A percentile compares a stretch with the other conserved stretches of the same genome.
Conservation (phyloP, 2,797 vertebrate species). For the Cyprinodon diabolis region DNA sequence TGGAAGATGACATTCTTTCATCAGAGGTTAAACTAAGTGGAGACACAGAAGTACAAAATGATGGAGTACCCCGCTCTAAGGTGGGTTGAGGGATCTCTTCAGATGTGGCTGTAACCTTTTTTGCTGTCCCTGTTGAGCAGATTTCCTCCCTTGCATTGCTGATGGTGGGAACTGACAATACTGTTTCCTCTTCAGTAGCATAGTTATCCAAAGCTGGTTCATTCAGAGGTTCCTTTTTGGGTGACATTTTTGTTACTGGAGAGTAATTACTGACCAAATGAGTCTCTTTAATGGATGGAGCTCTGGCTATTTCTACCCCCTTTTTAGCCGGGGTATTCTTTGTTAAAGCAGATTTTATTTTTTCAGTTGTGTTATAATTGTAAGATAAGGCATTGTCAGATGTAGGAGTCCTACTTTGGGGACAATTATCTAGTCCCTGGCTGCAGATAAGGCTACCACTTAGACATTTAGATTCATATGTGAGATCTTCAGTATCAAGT, state of each 20-base stretch:
- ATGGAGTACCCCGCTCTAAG: slow-evolving; percentile 20
- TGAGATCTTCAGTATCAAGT: slow-evolving; percentile 28
- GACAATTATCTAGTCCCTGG: slow-evolving; percentile 50
- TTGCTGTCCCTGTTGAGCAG: slow-evolving; percentile 14
- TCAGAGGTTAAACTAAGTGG: slow-evolving; percentile 58
- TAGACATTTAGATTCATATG: slow-evolving; percentile 25
- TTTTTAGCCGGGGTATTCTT: slow-evolving; percentile 18
- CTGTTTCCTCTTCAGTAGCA: slow-evolving; percentile 16
- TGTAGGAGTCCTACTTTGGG: slow-evolving; percentile 41
- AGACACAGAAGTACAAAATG: slow-evolving; percentile 50
- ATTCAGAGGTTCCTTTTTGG: slow-evolving; percentile 65
- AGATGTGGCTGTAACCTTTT: background rate
- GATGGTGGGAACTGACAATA: slow-evolving; percentile 25
- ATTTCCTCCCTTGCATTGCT: slow-evolving; percentile 30
- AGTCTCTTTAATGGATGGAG: slow-evolving; percentile 61
- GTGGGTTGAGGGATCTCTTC: slow-evolving; percentile 16
- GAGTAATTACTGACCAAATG: slow-evolving; percentile 72
- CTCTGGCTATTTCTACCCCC: slow-evolving; percentile 48
- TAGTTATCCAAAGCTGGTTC: slow-evolving; percentile 56
- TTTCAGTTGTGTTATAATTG: slow-evolving; percentile 29
- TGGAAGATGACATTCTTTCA: slow-evolving; percentile 47
- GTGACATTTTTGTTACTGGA: slow-evolving; percentile 75
- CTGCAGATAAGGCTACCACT: slow-evolving; percentile 54
- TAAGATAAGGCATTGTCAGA: slow-evolving; percentile 46
- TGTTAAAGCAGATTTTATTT: slow-evolving; percentile 26